Conservation (phyloP, 2,113 vertebrate genomes). For the Calidris pygmaea region DNA sequence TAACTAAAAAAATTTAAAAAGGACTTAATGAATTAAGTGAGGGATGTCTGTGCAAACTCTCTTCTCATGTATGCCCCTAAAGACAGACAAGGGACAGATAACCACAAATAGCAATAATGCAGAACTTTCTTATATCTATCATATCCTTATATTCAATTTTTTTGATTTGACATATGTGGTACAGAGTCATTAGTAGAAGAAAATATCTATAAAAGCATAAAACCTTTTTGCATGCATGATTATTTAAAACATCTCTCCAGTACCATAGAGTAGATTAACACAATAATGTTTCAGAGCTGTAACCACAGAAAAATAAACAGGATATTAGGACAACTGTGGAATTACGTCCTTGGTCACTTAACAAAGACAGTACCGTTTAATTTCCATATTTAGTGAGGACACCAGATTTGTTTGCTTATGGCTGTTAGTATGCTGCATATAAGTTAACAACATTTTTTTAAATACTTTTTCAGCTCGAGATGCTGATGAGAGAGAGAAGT, state of each 20-base stretch:
- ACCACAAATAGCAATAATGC: neutral
- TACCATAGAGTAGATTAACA: neutral
- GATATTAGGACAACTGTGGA: neutral
- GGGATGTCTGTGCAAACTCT: neutral
- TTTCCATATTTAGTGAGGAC: neutral
- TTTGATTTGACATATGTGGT: neutral
- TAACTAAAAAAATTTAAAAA: neutral
- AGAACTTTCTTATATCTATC: neutral
- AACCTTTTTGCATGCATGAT: neutral
- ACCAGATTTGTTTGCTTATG: neutral
- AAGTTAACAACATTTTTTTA: neutral
- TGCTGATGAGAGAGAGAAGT: slow-evolving; percentile 98
- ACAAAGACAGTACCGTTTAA: neutral
- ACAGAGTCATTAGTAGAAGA: neutral
- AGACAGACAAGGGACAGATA: neutral
- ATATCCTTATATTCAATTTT: neutral
- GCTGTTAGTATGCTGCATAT: neutral
- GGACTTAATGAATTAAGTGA: neutral
- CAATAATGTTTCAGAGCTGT: neutral
- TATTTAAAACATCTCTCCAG: neutral
- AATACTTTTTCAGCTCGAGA: slow-evolving; percentile 87
- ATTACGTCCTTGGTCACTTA: neutral
- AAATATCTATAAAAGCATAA: neutral
- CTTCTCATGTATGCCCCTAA: neutral
- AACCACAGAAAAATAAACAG: neutral